These are phyloP conservation scores for Magallana gigas DNA, from an alignment of 1,140 invertebrate species.

Conservation along the genomic window DNA sequence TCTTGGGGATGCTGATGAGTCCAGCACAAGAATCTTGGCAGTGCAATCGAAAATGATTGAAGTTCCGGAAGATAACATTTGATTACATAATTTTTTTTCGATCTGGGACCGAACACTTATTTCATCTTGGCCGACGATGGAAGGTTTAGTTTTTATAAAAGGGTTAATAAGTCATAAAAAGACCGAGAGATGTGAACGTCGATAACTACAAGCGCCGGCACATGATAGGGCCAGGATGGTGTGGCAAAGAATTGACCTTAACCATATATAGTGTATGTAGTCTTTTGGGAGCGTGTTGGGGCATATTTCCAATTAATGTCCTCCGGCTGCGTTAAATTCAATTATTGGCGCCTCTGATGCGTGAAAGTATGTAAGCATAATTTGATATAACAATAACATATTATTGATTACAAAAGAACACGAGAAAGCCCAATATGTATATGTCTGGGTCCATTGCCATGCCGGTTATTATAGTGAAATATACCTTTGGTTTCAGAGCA, in stretches of 20 bases:
- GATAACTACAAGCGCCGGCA: too few species aligned
- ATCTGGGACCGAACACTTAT: too few species aligned
- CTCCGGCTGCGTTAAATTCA: constrained; percentile 16
- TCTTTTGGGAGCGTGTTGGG: not conserved
- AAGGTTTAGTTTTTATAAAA: too few species aligned
- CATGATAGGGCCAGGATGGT: not conserved
- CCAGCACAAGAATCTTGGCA: too few species aligned
- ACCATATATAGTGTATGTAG: not conserved
- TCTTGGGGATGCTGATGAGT: too few species aligned
- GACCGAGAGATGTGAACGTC: too few species aligned
- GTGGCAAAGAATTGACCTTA: not conserved
- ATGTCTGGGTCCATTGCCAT: not conserved
- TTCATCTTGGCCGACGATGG: too few species aligned
- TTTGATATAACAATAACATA: constrained; percentile 33
- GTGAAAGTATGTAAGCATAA: constrained; percentile 25
- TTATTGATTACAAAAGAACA: constrained; percentile 33
- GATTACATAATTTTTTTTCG: too few species aligned
- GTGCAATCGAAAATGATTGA: too few species aligned
- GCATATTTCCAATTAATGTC: constrained; percentile 28
- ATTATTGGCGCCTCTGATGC: constrained; percentile 32
- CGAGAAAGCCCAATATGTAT: not conserved
- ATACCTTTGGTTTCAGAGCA: constrained; percentile 26
- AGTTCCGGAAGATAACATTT: too few species aligned
- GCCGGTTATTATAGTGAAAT: constrained; percentile 11
- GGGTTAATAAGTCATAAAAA: too few species aligned